Conservation (phyloP, 2,888 invertebrate species). For the Rhingia campestris region DNA sequence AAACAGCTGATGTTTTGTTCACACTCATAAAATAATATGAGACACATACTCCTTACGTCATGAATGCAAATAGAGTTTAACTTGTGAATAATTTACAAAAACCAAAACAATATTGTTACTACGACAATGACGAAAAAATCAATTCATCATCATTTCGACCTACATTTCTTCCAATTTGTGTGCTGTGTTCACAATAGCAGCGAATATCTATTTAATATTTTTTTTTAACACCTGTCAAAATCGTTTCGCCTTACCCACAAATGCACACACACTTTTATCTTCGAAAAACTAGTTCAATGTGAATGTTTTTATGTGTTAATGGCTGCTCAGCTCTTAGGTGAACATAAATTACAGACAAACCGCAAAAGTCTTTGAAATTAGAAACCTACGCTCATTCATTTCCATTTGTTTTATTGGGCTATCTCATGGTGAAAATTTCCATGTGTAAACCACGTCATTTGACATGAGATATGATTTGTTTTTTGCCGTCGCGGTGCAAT, state of each 20-base stretch:
- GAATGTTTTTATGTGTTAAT: conserved; percentile 24
- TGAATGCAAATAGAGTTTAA: neutral
- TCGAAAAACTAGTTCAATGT: conserved; percentile 42
- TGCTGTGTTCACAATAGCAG: neutral
- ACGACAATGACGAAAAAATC: neutral
- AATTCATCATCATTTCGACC: neutral
- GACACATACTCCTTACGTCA: too few species aligned
- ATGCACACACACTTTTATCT: neutral
- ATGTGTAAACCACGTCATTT: conserved; percentile 9
- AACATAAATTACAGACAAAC: conserved; percentile 40
- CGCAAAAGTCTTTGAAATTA: conserved; percentile 26
- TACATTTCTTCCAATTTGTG: neutral
- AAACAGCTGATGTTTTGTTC: too few species aligned
- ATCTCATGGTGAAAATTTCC: conserved; percentile 6
- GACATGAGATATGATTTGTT: conserved; percentile 13
- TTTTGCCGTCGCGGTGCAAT: neutral
- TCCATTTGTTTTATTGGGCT: conserved; percentile 16
- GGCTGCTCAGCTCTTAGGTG: neutral
- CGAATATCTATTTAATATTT: neutral
- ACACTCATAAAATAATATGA: too few species aligned
- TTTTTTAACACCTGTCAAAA: conserved; percentile 36
- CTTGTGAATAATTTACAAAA: conserved; percentile 2
- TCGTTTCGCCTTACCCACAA: conserved; percentile 28
- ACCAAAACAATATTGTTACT: conserved; percentile 1
- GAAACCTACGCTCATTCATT: conserved; percentile 48